Percentiles rank a stretch among this genome's conserved stretches.
Evolutionary conservation across 2,113 vertebrate species (phyloP).

Genomic region (Dasyornis broadbenti): DNA sequence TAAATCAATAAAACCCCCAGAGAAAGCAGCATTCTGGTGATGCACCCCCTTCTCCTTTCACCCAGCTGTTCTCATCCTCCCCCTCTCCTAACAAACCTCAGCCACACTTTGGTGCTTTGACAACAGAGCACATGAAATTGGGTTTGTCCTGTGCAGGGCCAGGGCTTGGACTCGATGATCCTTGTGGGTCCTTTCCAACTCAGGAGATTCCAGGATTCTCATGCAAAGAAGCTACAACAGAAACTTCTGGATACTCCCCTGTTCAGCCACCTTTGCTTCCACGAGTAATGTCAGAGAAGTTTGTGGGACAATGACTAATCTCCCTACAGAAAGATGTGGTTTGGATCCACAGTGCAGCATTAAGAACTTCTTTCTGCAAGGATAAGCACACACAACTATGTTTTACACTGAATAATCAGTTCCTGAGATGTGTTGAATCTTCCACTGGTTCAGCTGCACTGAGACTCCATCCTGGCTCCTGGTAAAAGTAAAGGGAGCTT

Average conservation of each 20-base stretch:
- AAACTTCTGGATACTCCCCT: background rate
- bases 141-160: background rate
- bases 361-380: background rate
- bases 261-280: background rate
- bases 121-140: background rate
- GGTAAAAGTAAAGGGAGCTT: background rate
- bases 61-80: background rate
- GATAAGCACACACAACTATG: background rate
- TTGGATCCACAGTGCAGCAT: background rate
- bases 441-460: background rate
- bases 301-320: background rate
- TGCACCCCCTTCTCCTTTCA: background rate
- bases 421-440: background rate
- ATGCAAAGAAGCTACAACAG: fast-evolving
- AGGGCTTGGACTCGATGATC: background rate
- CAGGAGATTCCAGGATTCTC: background rate
- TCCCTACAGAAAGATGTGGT: background rate
- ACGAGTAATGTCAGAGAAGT: background rate
- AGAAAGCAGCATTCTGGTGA: background rate
- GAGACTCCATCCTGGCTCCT: background rate
- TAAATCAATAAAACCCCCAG: background rate
- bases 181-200: background rate
- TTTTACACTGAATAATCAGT: background rate
- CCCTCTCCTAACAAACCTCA: background rate
- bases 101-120: background rate